Conservation (phyloP, 2,113 vertebrate genomes). For the Chionis minor region DNA sequence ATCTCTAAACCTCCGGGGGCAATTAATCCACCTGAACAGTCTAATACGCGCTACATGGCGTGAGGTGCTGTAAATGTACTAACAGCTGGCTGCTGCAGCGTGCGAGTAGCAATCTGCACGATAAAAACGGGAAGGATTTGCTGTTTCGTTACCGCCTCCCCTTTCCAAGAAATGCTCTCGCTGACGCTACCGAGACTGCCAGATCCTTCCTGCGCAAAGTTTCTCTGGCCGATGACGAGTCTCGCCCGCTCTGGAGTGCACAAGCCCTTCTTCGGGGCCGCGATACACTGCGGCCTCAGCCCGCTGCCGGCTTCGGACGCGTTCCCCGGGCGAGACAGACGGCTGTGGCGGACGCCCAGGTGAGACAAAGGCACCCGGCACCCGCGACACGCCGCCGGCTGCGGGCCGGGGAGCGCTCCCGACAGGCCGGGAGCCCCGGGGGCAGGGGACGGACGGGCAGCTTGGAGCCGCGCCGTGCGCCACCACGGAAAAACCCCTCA, state of each 20-base stretch:
- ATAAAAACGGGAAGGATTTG: background rate
- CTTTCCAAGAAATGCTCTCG: fast-evolving
- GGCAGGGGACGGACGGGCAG: background rate
- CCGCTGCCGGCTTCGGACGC: fast-evolving
- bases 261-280: too few relatives aligned
- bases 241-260: too few relatives aligned
- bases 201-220: fast-evolving
- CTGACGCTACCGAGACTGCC: fast-evolving
- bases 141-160: background rate
- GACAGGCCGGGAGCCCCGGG: fast-evolving
- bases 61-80: fast-evolving
- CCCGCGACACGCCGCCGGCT: fast-evolving
- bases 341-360: fast-evolving
- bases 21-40: background rate
- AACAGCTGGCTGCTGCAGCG: too few relatives aligned
- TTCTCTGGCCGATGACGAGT: fast-evolving
- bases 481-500: fast-evolving
- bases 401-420: fast-evolving
- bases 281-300: background rate
- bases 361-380: fast-evolving
- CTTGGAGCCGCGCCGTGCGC: too few relatives aligned
- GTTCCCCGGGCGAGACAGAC: fast-evolving
- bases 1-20: too few relatives aligned
- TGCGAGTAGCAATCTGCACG: fast-evolving
- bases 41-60: fast-evolving